Percentiles rank a stretch among this genome's conserved stretches.
Evolutionary conservation across 2,888 invertebrate species (phyloP).

Genomic region (Leistus spinibarbis): DNA sequence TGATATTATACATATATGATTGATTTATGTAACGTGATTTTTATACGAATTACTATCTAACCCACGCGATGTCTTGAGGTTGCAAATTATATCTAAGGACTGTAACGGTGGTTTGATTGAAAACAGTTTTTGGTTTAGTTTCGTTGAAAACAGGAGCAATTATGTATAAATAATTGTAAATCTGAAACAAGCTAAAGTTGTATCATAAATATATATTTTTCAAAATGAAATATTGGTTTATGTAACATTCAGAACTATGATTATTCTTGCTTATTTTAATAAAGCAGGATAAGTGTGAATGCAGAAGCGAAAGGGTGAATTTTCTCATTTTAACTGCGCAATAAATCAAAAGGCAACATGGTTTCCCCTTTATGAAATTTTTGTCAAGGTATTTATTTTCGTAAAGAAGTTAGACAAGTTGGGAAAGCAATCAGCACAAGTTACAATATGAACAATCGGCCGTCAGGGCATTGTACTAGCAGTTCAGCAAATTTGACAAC

Average conservation of each 20-base stretch:
- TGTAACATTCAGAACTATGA: background rate
- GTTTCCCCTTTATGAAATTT: constrained; percentile 15
- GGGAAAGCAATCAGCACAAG: constrained; percentile 19
- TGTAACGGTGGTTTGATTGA: no score
- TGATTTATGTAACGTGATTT: no score
- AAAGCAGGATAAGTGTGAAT: background rate
- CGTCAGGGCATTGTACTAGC: background rate
- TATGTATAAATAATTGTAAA: no score
- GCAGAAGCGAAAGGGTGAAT: background rate
- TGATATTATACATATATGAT: no score
- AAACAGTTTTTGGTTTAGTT: no score
- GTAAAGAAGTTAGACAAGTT: constrained; percentile 29
- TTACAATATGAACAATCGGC: constrained; percentile 15
- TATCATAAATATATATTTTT: background rate
- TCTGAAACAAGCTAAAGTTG: no score
- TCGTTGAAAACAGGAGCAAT: no score
- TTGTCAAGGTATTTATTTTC: constrained; percentile 33
- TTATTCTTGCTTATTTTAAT: background rate
- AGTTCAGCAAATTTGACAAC: constrained; percentile 17
- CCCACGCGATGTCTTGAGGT: no score
- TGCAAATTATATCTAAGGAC: no score
- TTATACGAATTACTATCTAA: no score
- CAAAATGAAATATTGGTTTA: background rate
- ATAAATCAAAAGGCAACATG: constrained; percentile 16
- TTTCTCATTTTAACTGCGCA: constrained; percentile 17